Percentiles rank a stretch among this genome's conserved stretches.
These are phyloP conservation scores for Nebria ingens DNA, from an alignment of 1,140 invertebrate species.

Conservation along the genomic window DNA sequence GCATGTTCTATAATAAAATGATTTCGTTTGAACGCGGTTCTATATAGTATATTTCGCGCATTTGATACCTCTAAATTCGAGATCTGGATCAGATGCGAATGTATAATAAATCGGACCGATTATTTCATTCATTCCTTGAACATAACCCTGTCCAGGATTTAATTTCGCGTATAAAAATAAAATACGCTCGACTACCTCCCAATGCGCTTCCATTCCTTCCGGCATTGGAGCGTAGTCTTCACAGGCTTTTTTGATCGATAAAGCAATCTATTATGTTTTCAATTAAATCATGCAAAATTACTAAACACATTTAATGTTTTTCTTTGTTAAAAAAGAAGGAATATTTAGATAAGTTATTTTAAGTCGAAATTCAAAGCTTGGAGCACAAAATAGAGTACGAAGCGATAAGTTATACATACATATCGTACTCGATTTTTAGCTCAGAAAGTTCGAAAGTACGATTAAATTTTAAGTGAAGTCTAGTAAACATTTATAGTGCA, in stretches of 20 bases:
- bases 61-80: constrained; percentile 60
- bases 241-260: constrained; percentile 50
- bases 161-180: constrained; percentile 96
- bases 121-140: constrained; percentile 99
- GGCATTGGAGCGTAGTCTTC: constrained; percentile 73
- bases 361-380: no score
- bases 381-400: no score
- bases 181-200: constrained; percentile 96
- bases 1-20: constrained; percentile 60
- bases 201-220: constrained; percentile 79
- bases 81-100: constrained; percentile 82
- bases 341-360: constrained; percentile 16
- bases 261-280: constrained; percentile 41
- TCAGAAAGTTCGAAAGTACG: no score
- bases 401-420: no score
- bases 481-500: no score
- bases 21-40: no score
- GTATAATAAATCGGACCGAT: constrained; percentile 97
- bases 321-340: no score
- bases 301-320: no score
- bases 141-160: constrained; percentile 95
- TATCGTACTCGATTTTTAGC: no score
- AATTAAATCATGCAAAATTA: no score
- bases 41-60: constrained; percentile 10
- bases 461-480: no score